These are phyloP conservation scores for Cephalopachus bancanus DNA, from an alignment of 2,797 vertebrate species.

Conservation along the genomic window DNA sequence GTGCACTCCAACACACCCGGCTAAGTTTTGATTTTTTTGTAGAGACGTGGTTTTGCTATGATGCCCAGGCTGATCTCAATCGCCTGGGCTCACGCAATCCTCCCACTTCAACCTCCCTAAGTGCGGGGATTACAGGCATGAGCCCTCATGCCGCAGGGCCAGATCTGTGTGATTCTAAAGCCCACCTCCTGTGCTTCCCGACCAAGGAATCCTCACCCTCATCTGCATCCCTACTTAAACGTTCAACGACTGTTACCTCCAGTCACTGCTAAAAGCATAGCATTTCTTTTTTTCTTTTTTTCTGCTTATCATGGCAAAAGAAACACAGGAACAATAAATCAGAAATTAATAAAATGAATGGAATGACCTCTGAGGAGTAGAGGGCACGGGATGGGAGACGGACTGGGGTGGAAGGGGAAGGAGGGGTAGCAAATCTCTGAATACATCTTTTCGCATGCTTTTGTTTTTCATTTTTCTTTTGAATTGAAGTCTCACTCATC, in stretches of 20 bases:
- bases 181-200: neutral
- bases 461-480: neutral
- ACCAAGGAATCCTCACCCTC: neutral
- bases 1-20: too few species aligned
- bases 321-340: neutral
- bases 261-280: neutral
- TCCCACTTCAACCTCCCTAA: too few species aligned
- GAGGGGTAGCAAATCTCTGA: neutral
- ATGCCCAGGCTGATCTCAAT: too few species aligned
- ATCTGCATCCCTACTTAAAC: neutral
- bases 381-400: neutral
- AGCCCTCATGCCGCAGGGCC: too few species aligned
- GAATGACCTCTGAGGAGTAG: neutral
- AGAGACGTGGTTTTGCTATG: too few species aligned
- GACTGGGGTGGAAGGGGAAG: neutral
- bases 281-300: neutral
- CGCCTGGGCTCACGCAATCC: too few species aligned
- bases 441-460: neutral
- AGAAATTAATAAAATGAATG: slow-evolving; percentile 24
- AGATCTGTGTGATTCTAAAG: neutral
- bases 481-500: too few species aligned
- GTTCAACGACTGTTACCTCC: neutral
- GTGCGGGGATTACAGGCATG: too few species aligned
- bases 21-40: too few species aligned
- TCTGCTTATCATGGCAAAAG: neutral